A percentile compares a stretch with the other conserved stretches of the same genome.
These are phyloP conservation scores for Anarsia innoxiella DNA, from an alignment of 2,888 invertebrate species.

Conservation along the genomic window DNA sequence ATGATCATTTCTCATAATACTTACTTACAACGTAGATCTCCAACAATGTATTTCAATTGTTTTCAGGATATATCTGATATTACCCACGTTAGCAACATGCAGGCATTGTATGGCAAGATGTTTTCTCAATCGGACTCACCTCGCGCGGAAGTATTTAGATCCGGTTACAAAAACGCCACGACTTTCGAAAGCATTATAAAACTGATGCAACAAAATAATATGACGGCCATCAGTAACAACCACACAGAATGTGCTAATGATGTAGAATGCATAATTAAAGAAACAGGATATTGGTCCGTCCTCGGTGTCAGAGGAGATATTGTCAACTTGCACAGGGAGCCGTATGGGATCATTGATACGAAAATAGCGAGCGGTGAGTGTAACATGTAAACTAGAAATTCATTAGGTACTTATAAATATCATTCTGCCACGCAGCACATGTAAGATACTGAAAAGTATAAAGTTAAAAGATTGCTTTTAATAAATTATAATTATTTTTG, in stretches of 20 bases:
- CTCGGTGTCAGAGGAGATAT: conserved; percentile 59
- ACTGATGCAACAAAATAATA: conserved; percentile 59
- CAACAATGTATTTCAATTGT: too few species aligned
- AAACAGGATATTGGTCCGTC: conserved; percentile 45
- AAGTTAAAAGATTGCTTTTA: too few species aligned
- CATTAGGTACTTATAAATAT: too few species aligned
- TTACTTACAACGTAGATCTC: too few species aligned
- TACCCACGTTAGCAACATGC: conserved; percentile 50
- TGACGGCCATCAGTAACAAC: conserved; percentile 42
- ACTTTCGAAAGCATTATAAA: conserved; percentile 47
- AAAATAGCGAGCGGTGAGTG: conserved; percentile 66
- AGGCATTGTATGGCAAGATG: conserved; percentile 43
- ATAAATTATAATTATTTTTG: not conserved
- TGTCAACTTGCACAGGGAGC: conserved; percentile 32
- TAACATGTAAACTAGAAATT: too few species aligned
- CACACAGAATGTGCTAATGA: conserved; percentile 33
- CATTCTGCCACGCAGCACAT: too few species aligned
- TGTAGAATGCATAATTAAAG: conserved; percentile 39
- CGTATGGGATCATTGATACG: conserved; percentile 74
- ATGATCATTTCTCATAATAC: too few species aligned
- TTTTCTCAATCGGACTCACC: conserved; percentile 55
- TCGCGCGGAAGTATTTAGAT: conserved; percentile 49
- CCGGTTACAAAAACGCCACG: conserved; percentile 54
- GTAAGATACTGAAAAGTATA: too few species aligned
- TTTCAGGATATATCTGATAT: conserved; percentile 54